These are phyloP conservation scores for Tokudaia muenninki DNA, from an alignment of 2,797 vertebrate genomes.

Conservation along the genomic window DNA sequence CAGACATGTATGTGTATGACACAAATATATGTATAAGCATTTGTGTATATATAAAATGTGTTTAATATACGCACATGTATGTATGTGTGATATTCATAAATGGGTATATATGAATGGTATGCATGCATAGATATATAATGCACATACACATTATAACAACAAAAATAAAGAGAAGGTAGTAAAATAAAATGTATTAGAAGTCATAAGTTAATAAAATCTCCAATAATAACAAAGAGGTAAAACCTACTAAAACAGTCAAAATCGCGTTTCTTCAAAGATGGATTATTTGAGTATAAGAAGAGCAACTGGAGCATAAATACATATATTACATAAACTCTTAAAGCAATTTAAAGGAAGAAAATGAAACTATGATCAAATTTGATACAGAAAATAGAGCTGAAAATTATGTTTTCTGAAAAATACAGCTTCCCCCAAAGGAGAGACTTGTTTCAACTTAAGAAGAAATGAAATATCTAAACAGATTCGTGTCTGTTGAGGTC, in stretches of 20 bases:
- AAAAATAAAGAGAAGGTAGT: not conserved
- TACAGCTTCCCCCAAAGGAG: not conserved
- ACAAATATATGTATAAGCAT: not conserved
- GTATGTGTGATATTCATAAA: too few relatives aligned
- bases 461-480: not conserved
- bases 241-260: not conserved
- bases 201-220: not conserved
- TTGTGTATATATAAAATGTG: not conserved
- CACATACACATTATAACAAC: not conserved
- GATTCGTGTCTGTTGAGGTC: not conserved
- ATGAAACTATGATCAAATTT: not conserved
- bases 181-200: slow-evolving; percentile 5
- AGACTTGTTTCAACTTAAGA: not conserved
- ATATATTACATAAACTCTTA: not conserved
- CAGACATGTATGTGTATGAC: not conserved
- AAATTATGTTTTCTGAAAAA: not conserved
- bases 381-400: not conserved
- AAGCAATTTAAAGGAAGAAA: not conserved
- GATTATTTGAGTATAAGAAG: not conserved
- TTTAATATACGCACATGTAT: not conserved
- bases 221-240: not conserved
- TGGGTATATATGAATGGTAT: not conserved
- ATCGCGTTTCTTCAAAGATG: not conserved
- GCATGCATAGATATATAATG: not conserved
- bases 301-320: not conserved